Conservation (phyloP, 2,888 invertebrate genomes). For the Nomada goodeniana region DNA sequence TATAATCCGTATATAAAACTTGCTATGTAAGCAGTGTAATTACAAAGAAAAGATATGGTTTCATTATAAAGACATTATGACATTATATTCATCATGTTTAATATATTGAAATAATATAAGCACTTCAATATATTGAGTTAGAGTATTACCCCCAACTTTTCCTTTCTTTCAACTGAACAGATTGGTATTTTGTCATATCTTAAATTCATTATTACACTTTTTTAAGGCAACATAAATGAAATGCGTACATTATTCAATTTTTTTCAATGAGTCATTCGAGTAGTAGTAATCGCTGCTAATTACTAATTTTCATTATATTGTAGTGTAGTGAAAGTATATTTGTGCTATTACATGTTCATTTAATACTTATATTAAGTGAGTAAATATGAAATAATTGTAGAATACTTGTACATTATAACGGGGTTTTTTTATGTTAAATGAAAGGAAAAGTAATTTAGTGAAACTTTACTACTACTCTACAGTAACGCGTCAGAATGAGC, state of each 20-base stretch:
- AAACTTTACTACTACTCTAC: constrained; percentile 65
- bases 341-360: constrained; percentile 7
- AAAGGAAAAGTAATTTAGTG: background rate
- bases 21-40: constrained; percentile 73
- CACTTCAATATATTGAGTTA: constrained; percentile 23
- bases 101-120: constrained; percentile 31
- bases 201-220: constrained; percentile 43
- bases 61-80: constrained; percentile 61
- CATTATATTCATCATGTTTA: constrained; percentile 52
- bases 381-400: constrained; percentile 23
- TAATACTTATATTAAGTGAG: background rate
- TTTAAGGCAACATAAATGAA: constrained; percentile 33
- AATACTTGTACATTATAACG: constrained; percentile 59
- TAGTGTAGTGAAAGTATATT: constrained; percentile 18
- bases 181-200: constrained; percentile 29
- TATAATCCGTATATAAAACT: constrained; percentile 64
- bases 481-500: constrained; percentile 52
- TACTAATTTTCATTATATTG: constrained; percentile 21
- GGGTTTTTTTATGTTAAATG: constrained; percentile 30
- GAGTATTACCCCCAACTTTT: constrained; percentile 21
- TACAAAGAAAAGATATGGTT: constrained; percentile 67
- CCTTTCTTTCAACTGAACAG: constrained; percentile 3
- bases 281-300: constrained; percentile 58
- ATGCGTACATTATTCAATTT: constrained; percentile 54
- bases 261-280: constrained; percentile 52